phyloP scores from a whole-genome alignment of 2,113 vertebrate genomes.

The Scophthalmus maximus region DNA sequence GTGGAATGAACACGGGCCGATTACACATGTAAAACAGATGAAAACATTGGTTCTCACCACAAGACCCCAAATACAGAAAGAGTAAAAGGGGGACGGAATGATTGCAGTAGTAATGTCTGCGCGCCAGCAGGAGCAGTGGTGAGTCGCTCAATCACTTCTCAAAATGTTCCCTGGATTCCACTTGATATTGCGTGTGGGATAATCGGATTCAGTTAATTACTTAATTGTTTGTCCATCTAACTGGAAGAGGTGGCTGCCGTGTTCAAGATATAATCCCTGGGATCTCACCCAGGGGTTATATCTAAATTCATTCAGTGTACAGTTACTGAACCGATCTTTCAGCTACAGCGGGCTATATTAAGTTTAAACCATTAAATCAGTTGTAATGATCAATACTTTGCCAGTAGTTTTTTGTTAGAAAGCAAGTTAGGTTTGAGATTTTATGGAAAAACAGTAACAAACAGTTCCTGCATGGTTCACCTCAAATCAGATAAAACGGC shows the following conservation, averaged over 20 bases:
- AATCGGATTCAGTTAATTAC: constrained; percentile 37
- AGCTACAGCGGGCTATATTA: neutral
- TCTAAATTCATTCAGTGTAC: neutral
- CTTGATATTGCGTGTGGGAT: constrained; percentile 31
- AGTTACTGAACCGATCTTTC: neutral
- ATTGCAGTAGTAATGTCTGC: constrained; percentile 14
- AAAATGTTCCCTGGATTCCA: constrained; percentile 37
- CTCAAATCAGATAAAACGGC: neutral
- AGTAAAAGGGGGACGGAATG: constrained; percentile 7
- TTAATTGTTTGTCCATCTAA: constrained; percentile 3
- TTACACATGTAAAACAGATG: constrained; percentile 51
- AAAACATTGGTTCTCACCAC: constrained; percentile 32
- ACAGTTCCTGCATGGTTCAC: neutral
- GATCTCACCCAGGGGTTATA: too few species aligned
- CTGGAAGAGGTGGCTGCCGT: neutral
- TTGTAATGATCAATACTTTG: neutral
- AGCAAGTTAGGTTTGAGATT: neutral
- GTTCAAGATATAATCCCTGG: too few species aligned
- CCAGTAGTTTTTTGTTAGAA: neutral
- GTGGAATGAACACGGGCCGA: constrained; percentile 33
- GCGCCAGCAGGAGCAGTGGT: neutral
- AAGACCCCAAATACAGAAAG: constrained; percentile 1
- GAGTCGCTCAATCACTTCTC: constrained; percentile 12
- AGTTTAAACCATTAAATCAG: neutral
- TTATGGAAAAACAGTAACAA: neutral